A percentile compares a stretch with the other conserved stretches of the same genome.
These are phyloP conservation scores for Cladopsammia gracilis DNA, from an alignment of 64 coral and sea anemone genomes.

Conservation along the genomic window DNA sequence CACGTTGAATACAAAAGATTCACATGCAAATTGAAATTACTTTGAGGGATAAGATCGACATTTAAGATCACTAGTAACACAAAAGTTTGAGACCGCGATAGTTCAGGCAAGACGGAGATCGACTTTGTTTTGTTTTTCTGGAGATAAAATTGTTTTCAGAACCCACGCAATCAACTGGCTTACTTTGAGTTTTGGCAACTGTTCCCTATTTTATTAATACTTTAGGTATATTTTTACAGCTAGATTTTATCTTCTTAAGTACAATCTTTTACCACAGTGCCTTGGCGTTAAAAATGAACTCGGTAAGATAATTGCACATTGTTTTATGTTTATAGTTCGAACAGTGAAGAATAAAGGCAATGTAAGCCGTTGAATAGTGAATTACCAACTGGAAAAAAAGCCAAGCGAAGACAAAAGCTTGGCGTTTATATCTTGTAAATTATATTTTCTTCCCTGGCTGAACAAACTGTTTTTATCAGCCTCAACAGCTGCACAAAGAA, in stretches of 20 bases:
- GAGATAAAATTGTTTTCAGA: neutral
- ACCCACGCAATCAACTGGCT: slow-evolving; percentile 1
- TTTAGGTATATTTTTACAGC: neutral
- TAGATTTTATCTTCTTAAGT: neutral
- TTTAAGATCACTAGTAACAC: slow-evolving; percentile 1
- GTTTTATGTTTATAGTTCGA: neutral
- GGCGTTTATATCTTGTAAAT: slow-evolving; percentile 52
- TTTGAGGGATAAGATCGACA: slow-evolving; percentile 25
- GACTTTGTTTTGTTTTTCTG: neutral
- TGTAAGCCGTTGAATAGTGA: slow-evolving; percentile 11
- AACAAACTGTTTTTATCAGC: slow-evolving; percentile 47
- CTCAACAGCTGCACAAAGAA: slow-evolving; percentile 44
- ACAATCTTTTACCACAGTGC: neutral
- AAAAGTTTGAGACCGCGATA: neutral
- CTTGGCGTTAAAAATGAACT: slow-evolving; percentile 8
- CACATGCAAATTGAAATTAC: neutral
- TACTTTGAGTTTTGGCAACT: neutral
- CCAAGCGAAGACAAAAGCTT: slow-evolving; percentile 9
- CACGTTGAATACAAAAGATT: neutral
- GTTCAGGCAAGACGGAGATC: neutral
- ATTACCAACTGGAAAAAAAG: slow-evolving; percentile 31
- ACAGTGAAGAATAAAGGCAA: slow-evolving; percentile 8
- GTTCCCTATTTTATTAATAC: too few species aligned
- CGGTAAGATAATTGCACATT: neutral
- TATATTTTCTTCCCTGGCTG: slow-evolving; percentile 56